Conservation (phyloP, 2,113 vertebrate species). For the Thunnus maccoyii region DNA sequence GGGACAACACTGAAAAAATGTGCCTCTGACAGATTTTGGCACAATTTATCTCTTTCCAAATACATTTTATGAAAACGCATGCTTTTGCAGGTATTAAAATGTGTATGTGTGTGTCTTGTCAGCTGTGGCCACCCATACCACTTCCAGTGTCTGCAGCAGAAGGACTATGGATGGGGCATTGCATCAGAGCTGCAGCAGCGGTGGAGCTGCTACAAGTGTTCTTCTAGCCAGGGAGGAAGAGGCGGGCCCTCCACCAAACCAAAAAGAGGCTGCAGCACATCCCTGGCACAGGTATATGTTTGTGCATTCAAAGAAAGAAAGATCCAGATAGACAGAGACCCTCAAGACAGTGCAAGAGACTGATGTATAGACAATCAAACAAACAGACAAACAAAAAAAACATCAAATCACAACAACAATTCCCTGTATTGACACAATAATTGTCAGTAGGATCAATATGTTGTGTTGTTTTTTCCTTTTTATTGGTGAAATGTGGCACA, state of each 20-base stretch:
- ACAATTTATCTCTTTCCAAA: neutral
- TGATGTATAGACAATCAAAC: neutral
- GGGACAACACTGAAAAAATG: too few relatives aligned
- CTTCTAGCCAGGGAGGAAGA: conserved; percentile 88
- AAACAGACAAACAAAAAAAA: too few relatives aligned
- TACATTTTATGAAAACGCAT: neutral
- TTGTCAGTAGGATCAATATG: too few relatives aligned
- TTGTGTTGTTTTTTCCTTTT: too few relatives aligned
- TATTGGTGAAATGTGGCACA: too few relatives aligned
- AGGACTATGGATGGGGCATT: conserved; percentile 82
- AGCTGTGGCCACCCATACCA: conserved; percentile 98
- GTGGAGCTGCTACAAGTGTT: conserved; percentile 97
- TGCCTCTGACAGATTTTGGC: too few relatives aligned
- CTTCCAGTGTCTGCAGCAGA: conserved; percentile 92
- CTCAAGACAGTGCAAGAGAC: neutral
- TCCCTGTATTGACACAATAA: too few relatives aligned
- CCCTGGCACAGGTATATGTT: conserved; percentile 89
- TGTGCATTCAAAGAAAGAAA: conserved; percentile 46
- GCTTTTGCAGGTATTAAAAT: neutral
- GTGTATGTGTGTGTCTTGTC: conserved; percentile 11
- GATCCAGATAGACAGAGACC: neutral
- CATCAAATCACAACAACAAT: too few relatives aligned
- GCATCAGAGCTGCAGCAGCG: conserved; percentile 81
- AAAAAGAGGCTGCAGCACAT: conserved; percentile 79
- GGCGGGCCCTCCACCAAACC: conserved; percentile 77